Percentiles rank a stretch among this genome's conserved stretches.
phyloP scores from a whole-genome alignment of 2,113 vertebrate species.

The Himantopus leucocephalus region DNA sequence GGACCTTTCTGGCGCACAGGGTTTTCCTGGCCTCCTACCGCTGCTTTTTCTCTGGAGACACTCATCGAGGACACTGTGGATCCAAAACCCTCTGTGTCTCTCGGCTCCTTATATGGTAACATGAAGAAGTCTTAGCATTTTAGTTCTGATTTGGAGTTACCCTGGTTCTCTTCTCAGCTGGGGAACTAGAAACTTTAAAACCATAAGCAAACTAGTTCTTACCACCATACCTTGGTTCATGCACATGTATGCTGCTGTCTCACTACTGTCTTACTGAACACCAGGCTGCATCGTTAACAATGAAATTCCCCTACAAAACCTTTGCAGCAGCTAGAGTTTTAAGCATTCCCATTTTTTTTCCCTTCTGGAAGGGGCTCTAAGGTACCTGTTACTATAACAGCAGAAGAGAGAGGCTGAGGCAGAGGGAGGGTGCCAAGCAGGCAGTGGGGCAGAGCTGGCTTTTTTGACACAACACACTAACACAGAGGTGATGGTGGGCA shows the following conservation, averaged over 20 bases:
- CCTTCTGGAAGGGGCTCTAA: not conserved
- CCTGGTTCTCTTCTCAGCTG: not conserved
- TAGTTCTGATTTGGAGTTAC: not conserved
- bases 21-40: not conserved
- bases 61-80: not conserved
- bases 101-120: conserved; percentile 49
- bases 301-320: not conserved
- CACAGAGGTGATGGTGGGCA: not conserved
- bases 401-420: not conserved
- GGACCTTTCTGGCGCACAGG: not conserved
- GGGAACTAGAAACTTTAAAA: not conserved
- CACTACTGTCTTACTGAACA: not conserved
- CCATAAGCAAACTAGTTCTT: not conserved
- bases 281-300: not conserved
- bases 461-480: not conserved
- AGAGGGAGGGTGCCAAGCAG: not conserved
- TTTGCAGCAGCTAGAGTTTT: not conserved
- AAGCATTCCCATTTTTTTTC: not conserved
- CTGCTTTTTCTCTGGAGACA: not conserved
- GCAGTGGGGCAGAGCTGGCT: not conserved
- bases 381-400: not conserved
- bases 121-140: not conserved
- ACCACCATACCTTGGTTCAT: not conserved
- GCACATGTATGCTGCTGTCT: not conserved
- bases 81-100: not conserved